These are phyloP conservation scores for Belonocnema kinseyi DNA, from an alignment of 1,140 invertebrate genomes.

Conservation along the genomic window DNA sequence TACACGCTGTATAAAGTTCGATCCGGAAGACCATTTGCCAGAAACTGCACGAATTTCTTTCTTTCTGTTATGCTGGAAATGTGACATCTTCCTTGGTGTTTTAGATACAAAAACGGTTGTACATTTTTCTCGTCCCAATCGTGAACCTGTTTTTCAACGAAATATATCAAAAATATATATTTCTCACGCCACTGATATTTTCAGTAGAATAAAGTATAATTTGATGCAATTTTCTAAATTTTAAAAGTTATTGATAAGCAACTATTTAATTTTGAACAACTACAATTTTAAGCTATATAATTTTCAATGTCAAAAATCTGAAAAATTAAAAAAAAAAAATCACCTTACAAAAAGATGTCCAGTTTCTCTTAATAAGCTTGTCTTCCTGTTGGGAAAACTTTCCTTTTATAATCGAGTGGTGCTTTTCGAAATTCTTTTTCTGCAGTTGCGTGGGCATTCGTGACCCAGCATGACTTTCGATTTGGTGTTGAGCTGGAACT, in stretches of 20 bases:
- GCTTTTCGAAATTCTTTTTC: conserved; percentile 52
- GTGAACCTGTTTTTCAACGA: conserved; percentile 51
- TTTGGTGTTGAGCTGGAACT: conserved; percentile 63
- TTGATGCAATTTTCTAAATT: no score
- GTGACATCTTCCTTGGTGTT: conserved; percentile 44
- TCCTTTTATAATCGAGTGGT: conserved; percentile 57
- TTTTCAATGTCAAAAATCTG: no score
- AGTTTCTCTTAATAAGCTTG: conserved; percentile 63
- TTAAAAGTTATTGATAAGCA: no score
- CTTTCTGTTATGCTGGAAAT: conserved; percentile 53
- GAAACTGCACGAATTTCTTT: conserved; percentile 65
- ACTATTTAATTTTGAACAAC: no score
- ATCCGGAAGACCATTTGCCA: conserved; percentile 65
- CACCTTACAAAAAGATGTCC: conserved; percentile 69
- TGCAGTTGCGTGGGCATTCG: conserved; percentile 39
- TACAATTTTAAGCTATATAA: no score
- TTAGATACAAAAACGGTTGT: conserved; percentile 56
- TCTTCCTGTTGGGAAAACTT: conserved; percentile 59
- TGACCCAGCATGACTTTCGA: conserved; percentile 55
- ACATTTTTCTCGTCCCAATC: conserved; percentile 56
- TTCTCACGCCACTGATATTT: neutral
- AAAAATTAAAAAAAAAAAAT: conserved; percentile 27
- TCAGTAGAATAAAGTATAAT: no score
- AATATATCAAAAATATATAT: neutral
- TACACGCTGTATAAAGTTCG: conserved; percentile 64